Evolutionary conservation across 2,797 vertebrate genomes (phyloP).

Genomic region (Eutrigla gurnardus): DNA sequence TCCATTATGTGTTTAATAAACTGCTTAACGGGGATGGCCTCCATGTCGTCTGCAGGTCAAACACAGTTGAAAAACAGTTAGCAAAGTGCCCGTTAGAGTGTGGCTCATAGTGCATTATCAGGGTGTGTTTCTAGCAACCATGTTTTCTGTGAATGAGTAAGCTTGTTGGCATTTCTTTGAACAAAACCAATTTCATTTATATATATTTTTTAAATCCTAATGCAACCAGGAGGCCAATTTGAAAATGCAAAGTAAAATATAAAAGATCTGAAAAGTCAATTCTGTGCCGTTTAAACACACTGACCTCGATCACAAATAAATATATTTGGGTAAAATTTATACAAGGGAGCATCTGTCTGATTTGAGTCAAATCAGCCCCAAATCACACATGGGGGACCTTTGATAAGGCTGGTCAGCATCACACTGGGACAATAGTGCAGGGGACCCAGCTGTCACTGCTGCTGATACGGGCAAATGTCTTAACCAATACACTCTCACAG

Average conservation of each 20-base stretch:
- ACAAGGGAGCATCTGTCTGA: constrained; percentile 77
- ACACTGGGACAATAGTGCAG: constrained; percentile 44
- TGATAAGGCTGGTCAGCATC: constrained; percentile 59
- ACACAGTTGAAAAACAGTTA: constrained; percentile 12
- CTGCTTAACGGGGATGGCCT: constrained; percentile 95
- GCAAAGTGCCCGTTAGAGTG: neutral
- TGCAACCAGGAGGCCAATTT: constrained; percentile 34
- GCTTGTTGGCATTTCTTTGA: neutral
- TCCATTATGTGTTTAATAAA: constrained; percentile 97
- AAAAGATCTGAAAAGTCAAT: neutral
- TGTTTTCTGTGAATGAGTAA: neutral
- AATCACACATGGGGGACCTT: constrained; percentile 69
- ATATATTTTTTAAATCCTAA: constrained; percentile 2
- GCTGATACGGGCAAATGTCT: constrained; percentile 58
- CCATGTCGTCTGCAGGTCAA: constrained; percentile 93
- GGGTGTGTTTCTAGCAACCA: neutral
- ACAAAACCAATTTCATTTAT: constrained; percentile 22
- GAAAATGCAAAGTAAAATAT: neutral
- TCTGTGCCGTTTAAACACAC: constrained; percentile 3
- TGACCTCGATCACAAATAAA: constrained; percentile 30
- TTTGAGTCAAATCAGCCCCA: constrained; percentile 71
- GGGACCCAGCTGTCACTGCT: constrained; percentile 73
- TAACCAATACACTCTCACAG: constrained; percentile 69
- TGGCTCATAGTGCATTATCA: neutral
- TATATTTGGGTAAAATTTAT: constrained; percentile 55